Base-by-base conservation (phyloP, 2,888 invertebrate genomes). In the Lycia hirtaria region DNA sequence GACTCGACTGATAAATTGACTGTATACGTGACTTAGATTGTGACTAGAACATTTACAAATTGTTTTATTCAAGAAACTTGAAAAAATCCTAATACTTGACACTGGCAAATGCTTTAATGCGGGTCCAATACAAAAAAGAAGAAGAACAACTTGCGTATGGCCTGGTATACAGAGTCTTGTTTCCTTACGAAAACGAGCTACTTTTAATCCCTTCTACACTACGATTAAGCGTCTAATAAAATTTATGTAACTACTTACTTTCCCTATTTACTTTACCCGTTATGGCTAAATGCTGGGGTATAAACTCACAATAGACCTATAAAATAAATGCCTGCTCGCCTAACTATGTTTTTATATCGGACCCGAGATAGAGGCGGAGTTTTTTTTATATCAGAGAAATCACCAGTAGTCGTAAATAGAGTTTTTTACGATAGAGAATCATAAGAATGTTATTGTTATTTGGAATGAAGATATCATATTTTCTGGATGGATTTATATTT, bases 251-350 rank as follows among this genome's bases (percentile, higher is more conserved):
- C 56, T 62, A 54, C 56, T 52, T 43, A 60, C 63, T 58, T 61
- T 64, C 57, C 49, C 60, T 64, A 64, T 64, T 58, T 60, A 51
- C 57, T 56, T 43, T 37, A 33, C 41, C 48, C 52, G 62, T 54
- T 64, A 54, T 50, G 54, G 49, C 49, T 54, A 48, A 56, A 64
- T 55, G 58, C 32, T 20, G 53, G 56, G 69, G 54, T 69, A 78
- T 80, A 78, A 78, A 78, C 68, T 71, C 63, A 65, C 75, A 73
- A 79, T 75, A 64, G 76, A 58, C 64, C 72, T 69, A 81, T 81
- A 81, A 83, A 82, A 81, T 76, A 80, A 81, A 80, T 77, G 83
- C 76, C 73, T 76, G 66, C 73, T 77, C 76, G 66, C 73, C 76
- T 75, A 70, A 76, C 75, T 72, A 77, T 78, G 77, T 73, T 72